Base-by-base conservation (phyloP, 2,113 vertebrate species). In the Oryzias celebensis region DNA sequence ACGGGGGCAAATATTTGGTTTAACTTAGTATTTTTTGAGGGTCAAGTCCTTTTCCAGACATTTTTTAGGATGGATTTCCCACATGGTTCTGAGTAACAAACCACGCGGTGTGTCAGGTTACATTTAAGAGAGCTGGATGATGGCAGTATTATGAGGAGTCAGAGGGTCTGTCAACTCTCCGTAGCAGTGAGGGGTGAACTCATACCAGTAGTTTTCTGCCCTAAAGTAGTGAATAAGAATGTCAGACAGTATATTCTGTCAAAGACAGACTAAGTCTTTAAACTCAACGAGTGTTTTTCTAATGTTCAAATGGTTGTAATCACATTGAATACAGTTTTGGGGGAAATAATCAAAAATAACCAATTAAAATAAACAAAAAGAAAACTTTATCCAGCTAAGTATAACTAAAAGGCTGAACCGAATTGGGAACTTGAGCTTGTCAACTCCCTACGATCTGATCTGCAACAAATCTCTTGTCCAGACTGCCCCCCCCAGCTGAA, bases 401-500 rank as follows among this genome's bases (percentile, higher is more conserved):
- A 36, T 12, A 0, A 12, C 10, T 36, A 12, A 36, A 13, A 36
- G 7, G 4, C 7, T 28, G 26, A 28, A 28, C 26, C 7, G 7
- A 36, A 10, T 10, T 12, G 36, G 10, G 12, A 36, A 36, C 31
- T 10, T 81, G 59, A 18, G 42, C 46, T 14, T 18, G 26, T 77
- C 63, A 68, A 60, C 67, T 24, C 28, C 16, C 8, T 44, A 36
- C 8, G 54, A 77, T 64, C 51, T 58, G 52, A 55, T 59, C 53
- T 44, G 42, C 70, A 65, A 65, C 17, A 52, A 58, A 61, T 58
- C 16, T 45, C 69, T 54, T 62, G 62, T 51, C 51, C 14, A 28
- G 2, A 18, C 48, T 58, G 46, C 51, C 63, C 76, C 53, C 71
- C 72, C 63, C 61, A 68, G 74, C 75, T 71, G 78, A 77, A 71